Evolutionary conservation across 2,113 vertebrate genomes (phyloP).

Genomic region (Mionectes macconnelli): DNA sequence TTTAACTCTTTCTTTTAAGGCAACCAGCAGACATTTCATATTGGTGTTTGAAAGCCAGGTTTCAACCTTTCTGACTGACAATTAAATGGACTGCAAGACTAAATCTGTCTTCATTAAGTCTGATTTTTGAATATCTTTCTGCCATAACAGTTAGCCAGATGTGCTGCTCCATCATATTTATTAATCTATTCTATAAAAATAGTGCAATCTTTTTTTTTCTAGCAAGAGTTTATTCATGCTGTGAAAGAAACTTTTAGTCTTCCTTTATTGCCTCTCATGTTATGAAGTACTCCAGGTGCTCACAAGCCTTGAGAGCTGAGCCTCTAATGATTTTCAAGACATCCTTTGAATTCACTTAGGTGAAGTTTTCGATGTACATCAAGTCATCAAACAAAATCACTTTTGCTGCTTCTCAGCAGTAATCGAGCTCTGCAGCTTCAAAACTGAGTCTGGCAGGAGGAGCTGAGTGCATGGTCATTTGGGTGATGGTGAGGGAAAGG

Average conservation of each 20-base stretch:
- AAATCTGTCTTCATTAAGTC: background rate
- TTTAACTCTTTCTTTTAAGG: background rate
- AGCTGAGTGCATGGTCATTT: rapidly evolving
- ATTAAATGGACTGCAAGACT: background rate
- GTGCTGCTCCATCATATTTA: background rate
- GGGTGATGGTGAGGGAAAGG: background rate
- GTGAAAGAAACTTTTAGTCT: background rate
- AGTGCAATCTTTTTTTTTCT: background rate
- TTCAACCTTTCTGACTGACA: background rate
- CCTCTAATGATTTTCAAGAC: background rate
- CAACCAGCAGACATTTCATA: background rate
- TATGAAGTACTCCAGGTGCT: background rate
- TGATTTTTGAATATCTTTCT: background rate
- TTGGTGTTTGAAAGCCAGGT: background rate
- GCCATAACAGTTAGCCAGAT: background rate
- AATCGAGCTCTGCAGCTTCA: background rate
- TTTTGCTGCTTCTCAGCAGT: background rate
- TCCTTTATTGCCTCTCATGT: background rate
- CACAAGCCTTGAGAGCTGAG: background rate
- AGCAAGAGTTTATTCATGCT: background rate
- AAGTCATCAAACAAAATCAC: background rate
- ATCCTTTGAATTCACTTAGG: background rate
- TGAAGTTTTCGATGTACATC: background rate
- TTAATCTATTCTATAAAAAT: background rate
- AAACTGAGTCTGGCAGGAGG: background rate